Conservation (phyloP, 2,113 vertebrate genomes). For the Gadus macrocephalus region DNA sequence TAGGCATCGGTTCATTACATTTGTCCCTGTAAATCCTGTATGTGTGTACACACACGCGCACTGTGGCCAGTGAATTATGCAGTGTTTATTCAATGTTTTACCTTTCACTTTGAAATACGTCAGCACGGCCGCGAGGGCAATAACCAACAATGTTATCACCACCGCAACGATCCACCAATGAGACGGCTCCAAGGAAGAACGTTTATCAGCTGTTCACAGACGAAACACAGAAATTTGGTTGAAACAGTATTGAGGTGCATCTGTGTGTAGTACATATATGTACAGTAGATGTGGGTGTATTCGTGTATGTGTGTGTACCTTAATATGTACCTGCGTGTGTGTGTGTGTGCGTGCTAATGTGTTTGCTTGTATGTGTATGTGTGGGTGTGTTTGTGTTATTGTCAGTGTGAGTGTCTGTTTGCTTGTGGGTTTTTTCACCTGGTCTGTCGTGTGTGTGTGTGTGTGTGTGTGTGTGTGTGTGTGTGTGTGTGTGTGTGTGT, state of each 20-base stretch:
- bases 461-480: background rate
- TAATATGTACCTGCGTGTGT: too few relatives aligned
- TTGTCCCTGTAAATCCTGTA: background rate
- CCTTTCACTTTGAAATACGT: slow-evolving; percentile 55
- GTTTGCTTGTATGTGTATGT: too few relatives aligned
- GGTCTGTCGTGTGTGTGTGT: background rate
- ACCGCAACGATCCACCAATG: slow-evolving; percentile 62
- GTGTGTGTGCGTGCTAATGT: too few relatives aligned
- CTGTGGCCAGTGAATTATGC: too few relatives aligned
- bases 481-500: background rate
- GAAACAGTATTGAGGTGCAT: background rate
- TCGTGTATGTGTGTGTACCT: too few relatives aligned
- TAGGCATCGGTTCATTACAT: background rate
- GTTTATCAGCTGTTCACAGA: slow-evolving; percentile 23
- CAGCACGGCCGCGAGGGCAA: slow-evolving; percentile 40
- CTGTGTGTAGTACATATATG: background rate
- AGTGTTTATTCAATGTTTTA: slow-evolving; percentile 9
- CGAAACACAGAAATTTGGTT: slow-evolving; percentile 6
- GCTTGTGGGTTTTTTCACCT: background rate
- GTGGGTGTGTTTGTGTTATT: too few relatives aligned
- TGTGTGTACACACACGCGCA: background rate
- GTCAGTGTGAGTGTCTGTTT: too few relatives aligned
- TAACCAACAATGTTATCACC: slow-evolving; percentile 31
- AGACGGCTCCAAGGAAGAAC: accelerated
- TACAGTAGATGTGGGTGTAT: background rate